Percentiles rank a stretch among this genome's conserved stretches.
Conservation (phyloP, 1,140 invertebrate species). For the Diabrotica virgifera region DNA sequence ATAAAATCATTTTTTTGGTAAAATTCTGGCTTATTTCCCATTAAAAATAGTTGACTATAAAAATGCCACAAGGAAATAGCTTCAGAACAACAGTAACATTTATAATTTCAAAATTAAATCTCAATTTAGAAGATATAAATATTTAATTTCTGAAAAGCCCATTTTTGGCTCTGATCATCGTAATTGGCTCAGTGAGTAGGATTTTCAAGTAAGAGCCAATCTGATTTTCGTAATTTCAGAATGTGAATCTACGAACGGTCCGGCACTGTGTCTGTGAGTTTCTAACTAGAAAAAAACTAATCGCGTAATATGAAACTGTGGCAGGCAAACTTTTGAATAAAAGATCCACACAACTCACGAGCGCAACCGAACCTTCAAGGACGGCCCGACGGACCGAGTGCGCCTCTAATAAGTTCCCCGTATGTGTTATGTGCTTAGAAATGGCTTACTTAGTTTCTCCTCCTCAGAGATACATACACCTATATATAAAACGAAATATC, state of each 20-base stretch:
- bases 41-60: too few relatives aligned
- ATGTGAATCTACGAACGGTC: not conserved
- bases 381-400: constrained; percentile 28
- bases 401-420: constrained; percentile 38
- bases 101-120: too few relatives aligned
- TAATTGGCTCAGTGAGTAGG: too few relatives aligned
- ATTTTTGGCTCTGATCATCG: too few relatives aligned
- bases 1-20: too few relatives aligned
- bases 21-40: too few relatives aligned
- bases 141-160: too few relatives aligned
- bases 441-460: constrained; percentile 39
- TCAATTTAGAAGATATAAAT: too few relatives aligned
- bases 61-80: too few relatives aligned
- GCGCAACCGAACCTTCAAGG: not conserved
- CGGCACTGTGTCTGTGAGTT: constrained; percentile 7
- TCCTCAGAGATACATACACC: constrained; percentile 35
- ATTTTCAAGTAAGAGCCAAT: too few relatives aligned
- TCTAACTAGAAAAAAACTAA: constrained; percentile 34
- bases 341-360: constrained; percentile 33
- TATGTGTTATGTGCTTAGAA: constrained; percentile 42
- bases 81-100: too few relatives aligned
- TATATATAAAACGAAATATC: constrained; percentile 29
- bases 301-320: constrained; percentile 36
- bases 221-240: too few relatives aligned
- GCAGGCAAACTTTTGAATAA: constrained; percentile 37